Evolutionary conservation across 2,888 invertebrate genomes (phyloP).

Genomic region (Muschampia plurimacula): DNA sequence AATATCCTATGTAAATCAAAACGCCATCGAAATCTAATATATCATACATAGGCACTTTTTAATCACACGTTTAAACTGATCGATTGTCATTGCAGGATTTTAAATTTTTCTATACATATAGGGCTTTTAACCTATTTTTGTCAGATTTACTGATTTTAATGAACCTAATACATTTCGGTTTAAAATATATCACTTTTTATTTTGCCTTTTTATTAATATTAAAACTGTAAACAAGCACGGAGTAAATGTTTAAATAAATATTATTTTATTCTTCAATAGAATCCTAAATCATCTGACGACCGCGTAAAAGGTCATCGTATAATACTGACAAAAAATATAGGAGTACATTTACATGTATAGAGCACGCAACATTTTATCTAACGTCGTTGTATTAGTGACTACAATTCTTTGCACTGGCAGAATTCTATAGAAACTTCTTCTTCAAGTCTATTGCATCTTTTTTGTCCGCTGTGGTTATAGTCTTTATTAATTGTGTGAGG

Average conservation of each 20-base stretch:
- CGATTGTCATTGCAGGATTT: too few species aligned
- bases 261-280: not conserved
- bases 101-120: too few species aligned
- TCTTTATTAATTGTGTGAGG: slow-evolving; percentile 21
- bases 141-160: too few species aligned
- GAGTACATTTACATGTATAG: not conserved
- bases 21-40: too few species aligned
- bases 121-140: too few species aligned
- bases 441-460: slow-evolving; percentile 3
- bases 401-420: not conserved
- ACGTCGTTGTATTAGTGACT: not conserved
- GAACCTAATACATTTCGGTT: too few species aligned
- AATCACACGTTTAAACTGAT: too few species aligned
- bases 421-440: not conserved
- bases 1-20: too few species aligned
- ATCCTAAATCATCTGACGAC: not conserved
- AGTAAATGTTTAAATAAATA: not conserved
- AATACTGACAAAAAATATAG: slow-evolving; percentile 1
- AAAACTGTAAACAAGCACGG: too few species aligned
- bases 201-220: too few species aligned
- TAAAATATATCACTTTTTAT: too few species aligned
- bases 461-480: slow-evolving; percentile 2
- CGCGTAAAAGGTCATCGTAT: slow-evolving; percentile 6
- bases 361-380: not conserved
- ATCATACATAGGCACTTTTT: too few species aligned